Percentiles rank a stretch among this genome's conserved stretches.
These are phyloP conservation scores for Rhea pennata DNA, from an alignment of 2,113 vertebrate genomes.

Conservation along the genomic window DNA sequence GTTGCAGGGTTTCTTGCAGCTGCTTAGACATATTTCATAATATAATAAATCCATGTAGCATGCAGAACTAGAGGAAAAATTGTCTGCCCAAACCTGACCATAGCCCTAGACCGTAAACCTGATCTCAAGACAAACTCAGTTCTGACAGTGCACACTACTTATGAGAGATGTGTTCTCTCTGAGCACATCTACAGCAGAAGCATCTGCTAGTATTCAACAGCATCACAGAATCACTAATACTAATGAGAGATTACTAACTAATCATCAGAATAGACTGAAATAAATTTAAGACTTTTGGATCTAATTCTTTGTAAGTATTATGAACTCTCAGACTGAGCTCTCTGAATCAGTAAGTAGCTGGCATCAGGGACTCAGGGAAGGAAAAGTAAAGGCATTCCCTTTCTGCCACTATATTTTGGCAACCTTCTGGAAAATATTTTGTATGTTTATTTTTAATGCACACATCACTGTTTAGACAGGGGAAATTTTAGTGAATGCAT, in stretches of 20 bases:
- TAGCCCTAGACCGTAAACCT: neutral
- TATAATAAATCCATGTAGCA: neutral
- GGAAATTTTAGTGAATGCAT: neutral
- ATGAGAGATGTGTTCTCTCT: neutral
- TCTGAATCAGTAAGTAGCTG: neutral
- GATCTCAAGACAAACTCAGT: neutral
- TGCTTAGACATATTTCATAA: neutral
- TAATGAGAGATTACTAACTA: no score
- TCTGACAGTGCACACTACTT: neutral
- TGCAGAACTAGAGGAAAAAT: neutral
- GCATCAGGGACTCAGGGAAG: neutral
- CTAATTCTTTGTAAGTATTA: neutral
- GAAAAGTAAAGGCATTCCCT: neutral
- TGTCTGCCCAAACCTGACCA: neutral
- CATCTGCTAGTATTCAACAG: neutral
- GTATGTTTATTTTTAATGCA: neutral
- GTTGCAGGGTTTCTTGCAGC: neutral
- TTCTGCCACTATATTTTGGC: neutral
- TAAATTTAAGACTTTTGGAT: neutral
- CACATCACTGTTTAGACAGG: neutral
- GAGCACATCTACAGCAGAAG: neutral
- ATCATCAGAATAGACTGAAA: neutral
- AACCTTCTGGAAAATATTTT: neutral
- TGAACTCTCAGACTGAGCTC: neutral
- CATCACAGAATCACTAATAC: neutral